phyloP scores from a whole-genome alignment of 2,797 vertebrate genomes.

The Sphaeramia orbicularis region DNA sequence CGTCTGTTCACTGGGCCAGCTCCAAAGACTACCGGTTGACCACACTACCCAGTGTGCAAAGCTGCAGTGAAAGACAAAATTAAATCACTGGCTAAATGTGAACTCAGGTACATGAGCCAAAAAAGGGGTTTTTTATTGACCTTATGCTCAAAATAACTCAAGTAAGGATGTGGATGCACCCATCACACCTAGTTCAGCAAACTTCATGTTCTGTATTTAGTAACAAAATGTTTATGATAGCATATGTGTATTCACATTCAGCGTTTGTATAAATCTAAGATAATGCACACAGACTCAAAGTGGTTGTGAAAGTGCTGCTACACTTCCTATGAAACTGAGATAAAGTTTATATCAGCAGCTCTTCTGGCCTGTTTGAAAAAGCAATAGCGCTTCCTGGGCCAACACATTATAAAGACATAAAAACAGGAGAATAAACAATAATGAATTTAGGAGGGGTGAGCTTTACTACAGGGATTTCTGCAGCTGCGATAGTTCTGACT shows the following conservation, averaged over 20 bases:
- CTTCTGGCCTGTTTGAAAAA: constrained; percentile 11
- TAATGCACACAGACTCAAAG: constrained; percentile 2
- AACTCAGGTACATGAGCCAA: constrained; percentile 20
- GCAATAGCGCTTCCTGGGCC: background rate
- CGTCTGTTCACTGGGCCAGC: constrained; percentile 15
- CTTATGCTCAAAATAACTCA: constrained; percentile 40
- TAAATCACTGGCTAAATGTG: constrained; percentile 28
- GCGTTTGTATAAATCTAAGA: constrained; percentile 2
- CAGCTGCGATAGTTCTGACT: background rate
- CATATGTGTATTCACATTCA: background rate
- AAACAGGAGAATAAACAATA: background rate
- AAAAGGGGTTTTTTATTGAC: constrained; percentile 19
- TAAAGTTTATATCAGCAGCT: constrained; percentile 26
- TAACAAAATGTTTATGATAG: constrained; percentile 5
- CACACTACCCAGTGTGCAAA: constrained; percentile 55
- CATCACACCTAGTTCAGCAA: constrained; percentile 7
- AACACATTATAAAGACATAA: background rate
- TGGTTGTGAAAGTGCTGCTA: constrained; percentile 18
- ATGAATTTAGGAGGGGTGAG: constrained; percentile 12
- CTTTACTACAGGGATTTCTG: constrained; percentile 9
- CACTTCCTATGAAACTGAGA: constrained; percentile 18
- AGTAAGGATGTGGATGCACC: background rate
- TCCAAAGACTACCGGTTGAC: constrained; percentile 30
- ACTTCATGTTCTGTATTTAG: background rate
- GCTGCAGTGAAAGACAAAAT: constrained; percentile 30